Evolutionary conservation across 2,113 vertebrate species (phyloP), one percentile per base, ranked within the genome.

Genomic region (Taurulus bubalis): DNA sequence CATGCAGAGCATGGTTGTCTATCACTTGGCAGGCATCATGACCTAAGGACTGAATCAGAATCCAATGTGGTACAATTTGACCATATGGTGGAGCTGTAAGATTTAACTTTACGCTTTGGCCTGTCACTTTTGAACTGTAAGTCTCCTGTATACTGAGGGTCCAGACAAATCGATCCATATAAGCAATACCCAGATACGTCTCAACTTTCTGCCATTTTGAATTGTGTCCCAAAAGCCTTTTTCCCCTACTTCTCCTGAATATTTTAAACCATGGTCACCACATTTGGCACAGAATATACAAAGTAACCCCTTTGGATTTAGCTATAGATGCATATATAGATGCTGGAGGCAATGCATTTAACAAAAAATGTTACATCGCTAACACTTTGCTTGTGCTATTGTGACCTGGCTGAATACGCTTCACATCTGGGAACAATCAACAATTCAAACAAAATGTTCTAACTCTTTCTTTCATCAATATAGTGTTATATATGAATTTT

Each of bases 391-490:
- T n/a, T n/a, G 12, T 42, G 40, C 12, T 14, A 14, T 42, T 42
- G 40, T 14, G 40, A 42, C 38, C 40, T 14, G 56, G 28, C 11
- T 20, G n/a, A 42, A 77, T 3, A 22, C 7, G 10, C 12, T 69
- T 47, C 56, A 79, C 70, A 79, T 74, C 49, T 84, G 49, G 71
- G 6, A 79, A 49, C 79, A 45, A 20, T 85, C 34, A 0, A 20
- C 22, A 6, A 4, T 10, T 26, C 14, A 49, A 63, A 62, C 22
- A 0, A 32, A 62, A 38, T 34, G 26, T 32, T 71, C 3, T 22
- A 22, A 8, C 30, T 26, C 2, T 36, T 64, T n/a, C 26, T 32
- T 38, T 1, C 34, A 36, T 68, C 47, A 36, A 0, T 34, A 40
- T 16, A 6, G 3, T 38, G n/a, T 47, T 62, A 0, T 0, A 67